Conservation (phyloP, 2,797 vertebrate species). For the Megaceryle alcyon region DNA sequence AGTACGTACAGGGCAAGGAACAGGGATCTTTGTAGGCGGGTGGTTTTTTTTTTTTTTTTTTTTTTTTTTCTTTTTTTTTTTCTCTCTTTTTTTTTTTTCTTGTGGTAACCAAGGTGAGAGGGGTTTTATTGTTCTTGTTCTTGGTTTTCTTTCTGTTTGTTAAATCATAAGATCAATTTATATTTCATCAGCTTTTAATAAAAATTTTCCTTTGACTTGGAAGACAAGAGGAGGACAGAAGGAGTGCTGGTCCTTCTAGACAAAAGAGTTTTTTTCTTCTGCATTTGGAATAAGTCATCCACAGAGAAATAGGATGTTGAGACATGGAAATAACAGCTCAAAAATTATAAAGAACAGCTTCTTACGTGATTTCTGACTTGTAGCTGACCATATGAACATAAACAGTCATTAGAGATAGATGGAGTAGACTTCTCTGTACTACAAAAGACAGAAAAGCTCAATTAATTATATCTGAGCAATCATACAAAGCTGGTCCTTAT, state of each 20-base stretch:
- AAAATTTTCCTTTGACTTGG: background rate
- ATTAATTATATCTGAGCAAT: background rate
- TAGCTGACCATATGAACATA: background rate
- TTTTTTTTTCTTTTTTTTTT: conserved; percentile 73
- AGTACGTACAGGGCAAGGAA: too few relatives aligned
- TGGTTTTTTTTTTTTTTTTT: too few relatives aligned
- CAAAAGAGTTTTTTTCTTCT: background rate
- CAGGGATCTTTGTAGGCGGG: too few relatives aligned
- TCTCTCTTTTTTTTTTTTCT: conserved; percentile 71
- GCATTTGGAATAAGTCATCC: background rate
- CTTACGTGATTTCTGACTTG: background rate
- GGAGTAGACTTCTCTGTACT: background rate
- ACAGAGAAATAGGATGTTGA: background rate
- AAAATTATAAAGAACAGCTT: background rate
- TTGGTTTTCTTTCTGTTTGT: background rate
- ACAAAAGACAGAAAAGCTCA: background rate
- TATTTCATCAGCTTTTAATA: background rate
- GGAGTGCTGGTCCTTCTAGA: background rate
- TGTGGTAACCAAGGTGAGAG: conserved; percentile 70
- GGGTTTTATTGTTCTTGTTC: background rate
- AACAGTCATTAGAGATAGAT: background rate
- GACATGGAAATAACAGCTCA: background rate
- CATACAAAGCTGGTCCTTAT: background rate
- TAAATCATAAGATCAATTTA: background rate
- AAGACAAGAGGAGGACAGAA: background rate